These are phyloP conservation scores for Dryococelus australis DNA, from an alignment of 2,888 invertebrate species.

Conservation along the genomic window DNA sequence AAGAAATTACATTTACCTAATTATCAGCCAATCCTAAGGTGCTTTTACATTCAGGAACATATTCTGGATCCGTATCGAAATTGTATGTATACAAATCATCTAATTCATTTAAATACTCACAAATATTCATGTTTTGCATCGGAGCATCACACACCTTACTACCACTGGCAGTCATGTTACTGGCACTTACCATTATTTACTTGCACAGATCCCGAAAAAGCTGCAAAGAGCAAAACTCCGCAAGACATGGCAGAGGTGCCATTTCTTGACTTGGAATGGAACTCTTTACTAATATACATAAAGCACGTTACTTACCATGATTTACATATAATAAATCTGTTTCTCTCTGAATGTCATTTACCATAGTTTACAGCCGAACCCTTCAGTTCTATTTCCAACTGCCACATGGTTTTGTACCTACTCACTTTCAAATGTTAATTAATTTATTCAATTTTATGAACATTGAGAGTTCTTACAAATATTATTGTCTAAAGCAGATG, in stretches of 20 bases:
- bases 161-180: slow-evolving; percentile 1
- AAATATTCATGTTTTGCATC: background rate
- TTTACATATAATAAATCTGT: slow-evolving; percentile 9
- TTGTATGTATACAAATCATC: background rate
- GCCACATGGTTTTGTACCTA: too few relatives aligned
- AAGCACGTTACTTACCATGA: background rate
- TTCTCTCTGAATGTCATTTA: background rate
- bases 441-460: too few relatives aligned
- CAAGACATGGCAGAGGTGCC: background rate
- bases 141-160: background rate
- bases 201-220: background rate
- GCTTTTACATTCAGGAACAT: background rate
- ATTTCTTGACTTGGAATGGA: background rate
- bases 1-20: slow-evolving; percentile 21
- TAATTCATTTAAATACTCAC: slow-evolving; percentile 1
- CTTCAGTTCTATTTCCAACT: slow-evolving; percentile 17
- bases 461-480: too few relatives aligned
- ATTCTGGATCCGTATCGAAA: slow-evolving; percentile 19
- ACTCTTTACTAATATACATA: slow-evolving; percentile 2
- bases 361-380: slow-evolving; percentile 7
- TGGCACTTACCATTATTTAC: slow-evolving; percentile 25
- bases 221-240: background rate
- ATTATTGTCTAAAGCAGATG: too few relatives aligned
- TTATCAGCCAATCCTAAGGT: background rate
- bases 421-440: too few relatives aligned